Evolutionary conservation across 2,888 invertebrate species (phyloP).

Genomic region (Drosophila lacicola): DNA sequence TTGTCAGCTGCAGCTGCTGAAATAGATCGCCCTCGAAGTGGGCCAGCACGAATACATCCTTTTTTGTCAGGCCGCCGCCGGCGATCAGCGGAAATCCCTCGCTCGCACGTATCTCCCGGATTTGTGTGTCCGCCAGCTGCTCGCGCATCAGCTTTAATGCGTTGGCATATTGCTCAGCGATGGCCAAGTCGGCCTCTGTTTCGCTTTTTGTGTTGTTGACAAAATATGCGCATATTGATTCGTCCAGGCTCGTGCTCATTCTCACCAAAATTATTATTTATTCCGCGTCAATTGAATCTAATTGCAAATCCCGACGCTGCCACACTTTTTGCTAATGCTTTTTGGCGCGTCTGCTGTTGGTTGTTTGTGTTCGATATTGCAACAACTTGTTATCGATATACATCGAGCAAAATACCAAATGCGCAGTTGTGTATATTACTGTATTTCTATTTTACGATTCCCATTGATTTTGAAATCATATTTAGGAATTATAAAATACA

Average conservation of each 20-base stretch:
- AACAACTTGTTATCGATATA: conserved; percentile 17
- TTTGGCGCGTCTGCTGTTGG: conserved; percentile 39
- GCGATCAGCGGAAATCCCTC: conserved; percentile 86
- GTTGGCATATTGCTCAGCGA: conserved; percentile 56
- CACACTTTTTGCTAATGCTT: conserved; percentile 5
- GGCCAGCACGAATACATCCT: conserved; percentile 92
- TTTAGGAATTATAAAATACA: too few species aligned
- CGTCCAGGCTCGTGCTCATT: conserved; percentile 80
- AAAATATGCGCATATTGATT: conserved; percentile 82
- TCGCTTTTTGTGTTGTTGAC: conserved; percentile 65
- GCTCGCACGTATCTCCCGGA: conserved; percentile 88
- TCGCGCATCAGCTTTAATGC: conserved; percentile 70
- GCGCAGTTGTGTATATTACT: neutral
- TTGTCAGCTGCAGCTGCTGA: conserved; percentile 87
- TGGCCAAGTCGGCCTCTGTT: conserved; percentile 34
- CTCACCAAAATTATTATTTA: neutral
- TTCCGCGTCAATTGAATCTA: neutral
- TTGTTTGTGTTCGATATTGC: conserved; percentile 9
- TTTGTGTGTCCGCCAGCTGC: conserved; percentile 80
- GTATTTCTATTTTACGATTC: too few species aligned
- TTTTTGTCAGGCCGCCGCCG: conserved; percentile 87
- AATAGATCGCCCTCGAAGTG: conserved; percentile 91
- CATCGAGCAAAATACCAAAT: neutral
- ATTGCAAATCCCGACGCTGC: conserved; percentile 1
- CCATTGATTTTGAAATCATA: too few species aligned